Evolutionary conservation across 2,797 vertebrate genomes (phyloP).

Genomic region (Anguilla obscura): DNA sequence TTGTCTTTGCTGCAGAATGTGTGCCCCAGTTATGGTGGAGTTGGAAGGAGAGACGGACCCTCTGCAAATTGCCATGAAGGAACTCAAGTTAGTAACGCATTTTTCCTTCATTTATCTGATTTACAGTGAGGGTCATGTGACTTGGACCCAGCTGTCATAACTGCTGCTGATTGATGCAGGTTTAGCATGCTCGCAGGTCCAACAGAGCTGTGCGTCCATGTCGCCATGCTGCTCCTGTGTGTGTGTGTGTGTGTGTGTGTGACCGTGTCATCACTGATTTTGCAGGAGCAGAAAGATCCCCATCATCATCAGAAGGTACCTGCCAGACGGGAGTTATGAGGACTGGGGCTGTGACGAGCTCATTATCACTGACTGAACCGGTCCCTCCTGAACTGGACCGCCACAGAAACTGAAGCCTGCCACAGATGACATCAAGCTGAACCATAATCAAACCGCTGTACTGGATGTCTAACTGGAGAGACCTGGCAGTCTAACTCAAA

Average conservation of each 20-base stretch:
- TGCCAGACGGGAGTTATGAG: slow-evolving; percentile 94
- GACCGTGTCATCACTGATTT: background rate
- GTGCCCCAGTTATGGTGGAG: slow-evolving; percentile 98
- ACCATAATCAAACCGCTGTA: background rate
- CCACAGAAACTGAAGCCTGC: background rate
- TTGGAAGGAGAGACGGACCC: slow-evolving; percentile 97
- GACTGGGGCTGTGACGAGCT: slow-evolving; percentile 98
- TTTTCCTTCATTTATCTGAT: background rate
- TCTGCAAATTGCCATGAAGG: slow-evolving; percentile 97
- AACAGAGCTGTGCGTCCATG: background rate
- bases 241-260: background rate
- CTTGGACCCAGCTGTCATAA: background rate
- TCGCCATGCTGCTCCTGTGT: background rate
- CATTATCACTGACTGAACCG: slow-evolving; percentile 88
- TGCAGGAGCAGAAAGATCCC: slow-evolving; percentile 94
- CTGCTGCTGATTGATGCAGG: background rate
- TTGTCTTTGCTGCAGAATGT: slow-evolving; percentile 79
- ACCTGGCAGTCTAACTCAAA: background rate
- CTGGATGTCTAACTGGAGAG: background rate
- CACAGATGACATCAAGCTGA: background rate
- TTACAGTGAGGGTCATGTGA: background rate
- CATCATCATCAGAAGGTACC: slow-evolving; percentile 95
- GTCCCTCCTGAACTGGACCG: background rate
- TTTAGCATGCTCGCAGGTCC: background rate
- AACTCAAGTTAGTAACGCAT: slow-evolving; percentile 86